phyloP scores from a whole-genome alignment of 2,888 invertebrate genomes.

The Helobdella robusta region DNA sequence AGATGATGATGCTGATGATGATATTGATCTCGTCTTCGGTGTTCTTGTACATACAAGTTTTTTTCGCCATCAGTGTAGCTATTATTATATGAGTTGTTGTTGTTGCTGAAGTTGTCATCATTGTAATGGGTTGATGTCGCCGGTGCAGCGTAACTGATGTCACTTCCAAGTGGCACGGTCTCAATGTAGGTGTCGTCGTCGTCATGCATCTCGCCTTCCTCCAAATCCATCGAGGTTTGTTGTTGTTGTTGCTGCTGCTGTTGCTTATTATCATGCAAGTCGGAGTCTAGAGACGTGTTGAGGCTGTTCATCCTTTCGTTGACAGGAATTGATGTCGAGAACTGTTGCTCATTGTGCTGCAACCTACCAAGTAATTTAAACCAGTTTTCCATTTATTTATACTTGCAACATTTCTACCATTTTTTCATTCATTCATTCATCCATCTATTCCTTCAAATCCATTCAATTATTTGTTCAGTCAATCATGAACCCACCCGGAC shows the following conservation, averaged over 20 bases:
- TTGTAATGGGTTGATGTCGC: background rate
- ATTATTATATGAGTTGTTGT: background rate
- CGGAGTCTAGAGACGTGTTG: background rate
- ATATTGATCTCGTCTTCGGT: background rate
- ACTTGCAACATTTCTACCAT: background rate
- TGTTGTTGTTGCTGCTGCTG: background rate
- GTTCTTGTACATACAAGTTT: background rate
- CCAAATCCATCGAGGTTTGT: slow-evolving; percentile 9
- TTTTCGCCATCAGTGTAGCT: background rate
- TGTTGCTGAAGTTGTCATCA: background rate
- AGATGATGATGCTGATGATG: background rate
- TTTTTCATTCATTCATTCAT: background rate
- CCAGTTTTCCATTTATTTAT: background rate
- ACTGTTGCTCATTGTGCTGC: background rate
- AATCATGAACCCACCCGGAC: no score
- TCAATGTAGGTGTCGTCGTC: no score
- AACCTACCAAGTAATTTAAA: background rate
- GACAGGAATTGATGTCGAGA: background rate
- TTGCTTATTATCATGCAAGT: background rate
- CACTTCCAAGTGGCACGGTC: no score
- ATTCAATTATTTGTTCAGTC: no score
- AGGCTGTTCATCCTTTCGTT: background rate
- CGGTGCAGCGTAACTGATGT: background rate
- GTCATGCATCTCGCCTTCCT: slow-evolving; percentile 7
- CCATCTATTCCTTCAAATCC: background rate